Percentiles rank a stretch among this genome's conserved stretches.
Conservation (phyloP, 1,140 invertebrate species). For the Apis dorsata region DNA sequence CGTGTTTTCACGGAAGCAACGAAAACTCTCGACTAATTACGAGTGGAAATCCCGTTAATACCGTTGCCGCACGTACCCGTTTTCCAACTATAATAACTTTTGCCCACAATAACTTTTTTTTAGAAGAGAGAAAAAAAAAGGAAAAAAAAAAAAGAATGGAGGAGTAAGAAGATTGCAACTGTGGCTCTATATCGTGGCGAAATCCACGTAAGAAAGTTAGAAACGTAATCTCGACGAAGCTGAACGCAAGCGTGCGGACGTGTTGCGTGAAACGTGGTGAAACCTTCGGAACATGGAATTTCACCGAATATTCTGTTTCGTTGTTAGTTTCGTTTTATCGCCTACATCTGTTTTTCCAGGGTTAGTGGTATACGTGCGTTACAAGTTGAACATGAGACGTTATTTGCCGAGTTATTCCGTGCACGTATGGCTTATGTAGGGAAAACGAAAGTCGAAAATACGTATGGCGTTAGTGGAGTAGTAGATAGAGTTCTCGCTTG, state of each 20-base stretch:
- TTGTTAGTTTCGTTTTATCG: neutral
- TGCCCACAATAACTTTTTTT: too few species aligned
- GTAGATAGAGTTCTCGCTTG: neutral
- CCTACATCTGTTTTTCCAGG: neutral
- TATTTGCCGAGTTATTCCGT: neutral
- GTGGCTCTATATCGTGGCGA: neutral
- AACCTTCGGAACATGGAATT: neutral
- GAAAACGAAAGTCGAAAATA: neutral
- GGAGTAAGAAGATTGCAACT: neutral
- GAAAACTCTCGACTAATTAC: constrained; percentile 2
- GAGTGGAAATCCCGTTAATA: neutral
- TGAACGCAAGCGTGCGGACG: neutral
- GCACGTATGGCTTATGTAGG: neutral
- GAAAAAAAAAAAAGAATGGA: too few species aligned
- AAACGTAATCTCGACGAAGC: neutral
- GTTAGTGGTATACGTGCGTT: neutral
- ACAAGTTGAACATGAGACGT: neutral
- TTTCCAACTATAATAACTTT: constrained; percentile 3
- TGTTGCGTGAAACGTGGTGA: neutral
- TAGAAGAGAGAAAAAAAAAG: too few species aligned
- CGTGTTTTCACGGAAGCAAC: neutral
- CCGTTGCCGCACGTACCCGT: too few species aligned
- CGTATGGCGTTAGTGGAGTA: neutral
- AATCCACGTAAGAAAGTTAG: constrained; percentile 9
- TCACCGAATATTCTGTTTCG: neutral